Base-by-base conservation (phyloP, 2,113 vertebrate genomes). In the Anhinga anhinga region DNA sequence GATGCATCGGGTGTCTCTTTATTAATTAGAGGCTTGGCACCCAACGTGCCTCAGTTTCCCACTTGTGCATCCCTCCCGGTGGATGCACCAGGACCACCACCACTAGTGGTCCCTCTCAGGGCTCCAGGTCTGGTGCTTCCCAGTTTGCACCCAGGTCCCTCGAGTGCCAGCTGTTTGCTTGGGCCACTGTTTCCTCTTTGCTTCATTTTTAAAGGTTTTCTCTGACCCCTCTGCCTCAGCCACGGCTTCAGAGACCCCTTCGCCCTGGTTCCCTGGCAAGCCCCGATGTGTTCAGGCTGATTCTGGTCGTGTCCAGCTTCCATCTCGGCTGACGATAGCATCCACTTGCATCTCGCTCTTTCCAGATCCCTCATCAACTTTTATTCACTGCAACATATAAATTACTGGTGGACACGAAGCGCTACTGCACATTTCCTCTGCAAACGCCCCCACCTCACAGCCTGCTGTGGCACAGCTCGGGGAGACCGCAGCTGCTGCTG, bases 281-380 rank as follows among this genome's bases (percentile, higher is more conserved):
- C 19, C 81, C 38, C 2, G 3, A 18, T 0, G 5, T 3, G 4
- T 36, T 30, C 55, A 9, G 47, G 25, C 44, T 23, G 19, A 15
- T 55, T 29, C 21, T 26, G 82, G 34, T 36, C 25, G 32, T 4
- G 40, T 52, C 30, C 56, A 25, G 40, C n/a, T 34, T 26, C 34
- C 59, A 11, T 0, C 59, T 26, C 8, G 5, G 42, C 42, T 38
- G 70, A 21, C 9, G n/a, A 34, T 3, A 18, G 42, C 29, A 2
- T 14, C 9, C 53, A 6, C 62, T 10, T 8, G 25, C 53, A 36
- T 13, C 53, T 30, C 16, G 2, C 72, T 20, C 53, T 26, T 45
- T 18, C 27, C 56, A 40, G 29, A 17, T 38, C 65, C 47, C 18
- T 34, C 40, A 49, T 10, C 53, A 42, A 7, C 45, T 36, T 36